phyloP scores from a whole-genome alignment of 64 coral and sea anemone species.

The Montipora capricornis region DNA sequence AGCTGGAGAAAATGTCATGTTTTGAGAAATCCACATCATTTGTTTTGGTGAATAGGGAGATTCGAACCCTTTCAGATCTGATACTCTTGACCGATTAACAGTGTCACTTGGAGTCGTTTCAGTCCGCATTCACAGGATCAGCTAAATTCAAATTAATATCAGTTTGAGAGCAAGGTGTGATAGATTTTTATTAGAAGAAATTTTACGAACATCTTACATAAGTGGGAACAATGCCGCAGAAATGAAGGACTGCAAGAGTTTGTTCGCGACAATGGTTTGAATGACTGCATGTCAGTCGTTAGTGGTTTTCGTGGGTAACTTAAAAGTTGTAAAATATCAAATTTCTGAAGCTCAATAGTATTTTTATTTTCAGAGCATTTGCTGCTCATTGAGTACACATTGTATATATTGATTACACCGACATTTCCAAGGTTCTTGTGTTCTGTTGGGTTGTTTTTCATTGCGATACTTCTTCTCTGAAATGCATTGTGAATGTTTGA shows the following conservation, averaged over 20 bases:
- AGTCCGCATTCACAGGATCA: constrained; percentile 6
- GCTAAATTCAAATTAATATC: neutral
- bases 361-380: constrained; percentile 1
- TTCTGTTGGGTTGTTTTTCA: too few relatives aligned
- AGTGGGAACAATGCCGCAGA: neutral
- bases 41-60: neutral
- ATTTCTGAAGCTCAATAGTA: neutral
- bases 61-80: neutral
- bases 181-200: neutral
- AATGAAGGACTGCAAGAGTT: too few relatives aligned
- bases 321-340: neutral
- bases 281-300: too few relatives aligned
- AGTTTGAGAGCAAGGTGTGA: neutral
- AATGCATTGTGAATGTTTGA: too few relatives aligned
- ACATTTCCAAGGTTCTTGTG: neutral
- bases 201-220: neutral
- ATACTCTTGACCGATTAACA: neutral
- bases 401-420: neutral
- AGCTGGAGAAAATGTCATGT: too few relatives aligned
- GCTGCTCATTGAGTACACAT: neutral
- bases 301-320: neutral
- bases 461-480: too few relatives aligned
- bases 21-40: neutral
- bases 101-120: neutral
- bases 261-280: too few relatives aligned